Evolutionary conservation across 2,113 vertebrate genomes (phyloP), one percentile per base, ranked within the genome.

Genomic region (Columba janthina): DNA sequence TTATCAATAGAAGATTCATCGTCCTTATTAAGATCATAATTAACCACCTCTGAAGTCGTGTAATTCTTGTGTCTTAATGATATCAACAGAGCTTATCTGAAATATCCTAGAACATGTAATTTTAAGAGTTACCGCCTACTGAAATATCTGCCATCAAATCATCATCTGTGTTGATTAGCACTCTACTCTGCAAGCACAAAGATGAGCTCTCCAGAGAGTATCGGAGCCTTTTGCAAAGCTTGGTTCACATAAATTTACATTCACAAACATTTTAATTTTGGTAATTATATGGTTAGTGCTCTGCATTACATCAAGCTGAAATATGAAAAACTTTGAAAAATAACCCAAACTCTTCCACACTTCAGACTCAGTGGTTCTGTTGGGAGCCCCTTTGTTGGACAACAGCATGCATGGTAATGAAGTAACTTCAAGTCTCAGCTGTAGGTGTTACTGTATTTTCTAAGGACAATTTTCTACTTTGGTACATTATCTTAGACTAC

Each of bases 101-200:
- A 89, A 80, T 48, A 81, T 28, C 56, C 57, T 38, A 71, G 53
- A 94, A 79, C 15, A 11, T 13, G 12, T 58, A 44, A 69, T 72
- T 53, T 34, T 29, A 65, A 81, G 12, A 60, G 32, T 57, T 51
- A n/a, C 67, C 4, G 17, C 53, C 84, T 94, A 53, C 56, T 96
- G 81, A 94, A 89, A 81, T 85, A 71, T 70, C 53, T 87, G 38
- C 77, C 61, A 65, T 87, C 95, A 89, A 60, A 50, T 95, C 57
- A 44, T 93, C 73, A 82, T 75, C 65, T 72, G 13, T 78, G 66
- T 32, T 93, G 80, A 94, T 93, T 85, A 94, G 58, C 73, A 67
- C 28, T 69, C 48, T 28, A 13, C 57, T 65, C 42, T 64, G 57
- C 89, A 78, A 0, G 4, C 60, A 90, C 36, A 71, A 87, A 74